Evolutionary conservation across 2,888 invertebrate species (phyloP), one percentile per base, ranked within the genome.

Genomic region (Lepeophtheirus nordmannii): DNA sequence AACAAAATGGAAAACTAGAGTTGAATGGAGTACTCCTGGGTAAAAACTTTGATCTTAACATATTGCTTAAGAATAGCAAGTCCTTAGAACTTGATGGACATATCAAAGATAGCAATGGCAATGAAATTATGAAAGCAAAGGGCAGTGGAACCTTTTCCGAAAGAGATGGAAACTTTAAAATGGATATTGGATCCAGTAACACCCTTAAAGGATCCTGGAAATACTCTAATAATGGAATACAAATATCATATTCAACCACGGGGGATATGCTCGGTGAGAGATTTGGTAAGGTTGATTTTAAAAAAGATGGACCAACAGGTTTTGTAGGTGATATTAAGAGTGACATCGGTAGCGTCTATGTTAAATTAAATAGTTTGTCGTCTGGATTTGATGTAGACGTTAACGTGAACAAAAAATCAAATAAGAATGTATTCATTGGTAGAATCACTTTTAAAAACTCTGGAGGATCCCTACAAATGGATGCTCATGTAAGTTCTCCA

Each of bases 401-500:
- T 14, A 46, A 46, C n/a, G 53, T 46, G n/a, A 46, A 5, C n/a
- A 46, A 14, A 8, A 17, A 5, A 46, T 14, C 53, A 14, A 14
- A 46, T n/a, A 2, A 46, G 53, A 46, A 46, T 17, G 8, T 46
- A 2, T 46, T 46, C 17, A 46, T n/a, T 46, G 53, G 53, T 17
- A 46, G 53, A n/a, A 17, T 46, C n/a, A 46, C 14, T 17, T 46
- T 17, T 46, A 14, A 46, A 14, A 46, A n/a, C 14, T 46, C 53
- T 46, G 17, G 17, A n/a, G 53, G 53, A 17, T 14, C 53, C n/a
- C 14, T 46, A 3, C 2, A 46, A 46, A 3, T 46, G n/a, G 17
- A 46, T 14, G 53, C n/a, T 14, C 53, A 46, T 46, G 53, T 46
- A n/a, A 46, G 14, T 46, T 46, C 53, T 46, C 53, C 53, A 46